Percentiles rank a stretch among this genome's conserved stretches.
These are phyloP conservation scores for Phrynocephalus vlangalii DNA, from an alignment of 2,797 vertebrate species.

Conservation along the genomic window DNA sequence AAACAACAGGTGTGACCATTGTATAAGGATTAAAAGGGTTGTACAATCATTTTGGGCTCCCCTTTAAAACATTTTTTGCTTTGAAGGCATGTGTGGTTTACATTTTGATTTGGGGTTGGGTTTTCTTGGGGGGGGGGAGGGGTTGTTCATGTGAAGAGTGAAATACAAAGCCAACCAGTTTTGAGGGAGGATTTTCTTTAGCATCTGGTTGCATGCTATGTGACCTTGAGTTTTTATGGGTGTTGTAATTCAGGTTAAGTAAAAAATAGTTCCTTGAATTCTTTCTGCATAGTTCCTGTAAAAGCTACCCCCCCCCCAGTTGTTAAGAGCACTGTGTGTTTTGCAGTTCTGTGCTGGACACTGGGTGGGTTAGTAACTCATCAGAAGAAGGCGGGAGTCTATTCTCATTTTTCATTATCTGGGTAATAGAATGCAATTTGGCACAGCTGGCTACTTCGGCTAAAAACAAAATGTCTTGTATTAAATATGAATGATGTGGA, in stretches of 20 bases:
- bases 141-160: background rate
- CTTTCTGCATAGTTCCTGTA: conserved; percentile 22
- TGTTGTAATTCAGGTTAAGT: conserved; percentile 14
- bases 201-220: background rate
- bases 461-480: conserved; percentile 24
- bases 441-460: conserved; percentile 34
- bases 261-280: background rate
- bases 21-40: too few species aligned
- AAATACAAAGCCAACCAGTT: background rate
- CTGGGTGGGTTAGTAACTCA: conserved; percentile 1
- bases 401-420: conserved; percentile 41
- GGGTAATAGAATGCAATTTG: conserved; percentile 41
- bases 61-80: too few species aligned
- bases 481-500: conserved; percentile 40
- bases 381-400: conserved; percentile 8
- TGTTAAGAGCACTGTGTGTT: background rate
- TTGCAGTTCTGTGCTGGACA: background rate
- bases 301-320: background rate
- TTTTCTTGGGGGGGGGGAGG: too few species aligned
- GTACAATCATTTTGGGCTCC: too few species aligned
- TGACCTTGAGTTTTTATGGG: background rate
- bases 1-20: too few species aligned
- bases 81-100: background rate
- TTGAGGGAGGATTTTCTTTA: conserved; percentile 2
- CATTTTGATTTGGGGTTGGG: background rate